Evolutionary conservation across 1,140 invertebrate genomes (phyloP).

Genomic region (Idris sp.): DNA sequence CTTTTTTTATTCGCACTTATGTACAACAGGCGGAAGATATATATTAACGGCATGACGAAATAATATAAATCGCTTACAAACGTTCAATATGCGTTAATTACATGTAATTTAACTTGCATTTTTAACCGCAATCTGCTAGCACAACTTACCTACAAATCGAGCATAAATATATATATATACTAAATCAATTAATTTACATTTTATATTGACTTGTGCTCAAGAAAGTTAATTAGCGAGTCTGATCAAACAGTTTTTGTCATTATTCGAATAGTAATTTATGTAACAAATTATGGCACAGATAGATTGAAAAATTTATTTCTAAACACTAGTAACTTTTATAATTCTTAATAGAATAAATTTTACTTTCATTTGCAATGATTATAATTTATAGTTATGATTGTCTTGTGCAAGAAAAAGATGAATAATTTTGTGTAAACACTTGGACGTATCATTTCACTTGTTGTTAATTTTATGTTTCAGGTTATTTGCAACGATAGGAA

Average conservation of each 20-base stretch:
- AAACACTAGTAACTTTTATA: too few species aligned
- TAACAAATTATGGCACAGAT: too few species aligned
- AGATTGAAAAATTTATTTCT: too few species aligned
- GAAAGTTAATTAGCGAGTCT: too few species aligned
- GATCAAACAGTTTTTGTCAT: too few species aligned
- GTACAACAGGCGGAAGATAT: slow-evolving; percentile 61
- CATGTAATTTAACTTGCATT: slow-evolving; percentile 37
- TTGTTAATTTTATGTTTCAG: slow-evolving; percentile 38
- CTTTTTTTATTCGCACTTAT: slow-evolving; percentile 52
- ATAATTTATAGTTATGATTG: too few species aligned
- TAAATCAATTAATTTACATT: slow-evolving; percentile 11
- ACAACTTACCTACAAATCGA: slow-evolving; percentile 13
- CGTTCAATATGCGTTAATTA: slow-evolving; percentile 45
- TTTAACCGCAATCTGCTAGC: slow-evolving; percentile 4
- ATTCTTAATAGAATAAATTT: too few species aligned
- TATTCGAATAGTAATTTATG: too few species aligned
- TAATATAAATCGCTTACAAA: slow-evolving; percentile 57
- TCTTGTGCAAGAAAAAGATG: too few species aligned
- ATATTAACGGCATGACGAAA: slow-evolving; percentile 59
- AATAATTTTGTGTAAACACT: slow-evolving; percentile 34
- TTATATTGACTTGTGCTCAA: too few species aligned
- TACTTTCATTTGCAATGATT: too few species aligned
- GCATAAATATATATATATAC: too few species aligned
- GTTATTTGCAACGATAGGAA: slow-evolving; percentile 38
- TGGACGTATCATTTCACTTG: slow-evolving; percentile 29